These are phyloP conservation scores for Trachymyrmex septentrionalis DNA, from an alignment of 1,140 invertebrate genomes.

Conservation along the genomic window DNA sequence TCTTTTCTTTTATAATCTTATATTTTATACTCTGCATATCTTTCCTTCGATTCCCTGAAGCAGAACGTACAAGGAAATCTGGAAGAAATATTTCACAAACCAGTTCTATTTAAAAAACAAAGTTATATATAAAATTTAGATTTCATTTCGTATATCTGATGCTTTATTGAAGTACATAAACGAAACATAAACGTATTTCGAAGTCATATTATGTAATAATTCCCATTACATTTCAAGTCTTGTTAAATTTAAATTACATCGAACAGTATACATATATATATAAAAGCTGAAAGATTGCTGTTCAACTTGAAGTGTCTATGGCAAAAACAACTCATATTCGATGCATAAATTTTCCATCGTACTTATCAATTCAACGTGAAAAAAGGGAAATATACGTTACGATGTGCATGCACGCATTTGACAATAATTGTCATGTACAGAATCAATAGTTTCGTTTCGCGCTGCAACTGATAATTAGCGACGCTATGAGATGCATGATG, in stretches of 20 bases:
- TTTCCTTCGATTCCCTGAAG: background rate
- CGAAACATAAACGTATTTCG: background rate
- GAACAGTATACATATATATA: background rate
- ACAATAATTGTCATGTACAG: slow-evolving; percentile 33
- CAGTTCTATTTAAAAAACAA: background rate
- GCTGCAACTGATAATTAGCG: slow-evolving; percentile 65
- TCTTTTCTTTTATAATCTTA: slow-evolving; percentile 23
- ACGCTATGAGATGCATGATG: slow-evolving; percentile 17
- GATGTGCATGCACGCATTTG: background rate
- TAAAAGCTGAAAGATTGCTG: background rate
- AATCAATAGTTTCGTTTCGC: slow-evolving; percentile 48
- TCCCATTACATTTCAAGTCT: background rate
- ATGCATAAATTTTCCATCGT: slow-evolving; percentile 23
- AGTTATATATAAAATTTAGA: background rate
- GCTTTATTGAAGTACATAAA: background rate
- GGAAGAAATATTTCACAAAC: background rate
- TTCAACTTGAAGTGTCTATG: background rate
- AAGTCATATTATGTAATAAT: background rate
- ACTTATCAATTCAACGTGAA: background rate
- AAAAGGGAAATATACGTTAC: background rate
- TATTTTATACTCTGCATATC: slow-evolving; percentile 1
- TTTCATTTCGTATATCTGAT: background rate
- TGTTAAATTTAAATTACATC: slow-evolving; percentile 1
- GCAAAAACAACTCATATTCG: background rate
- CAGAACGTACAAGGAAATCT: slow-evolving; percentile 4